Evolutionary conservation across 2,797 vertebrate species (phyloP), one percentile per base, ranked within the genome.

Genomic region (Amblyopsis hoosieri): DNA sequence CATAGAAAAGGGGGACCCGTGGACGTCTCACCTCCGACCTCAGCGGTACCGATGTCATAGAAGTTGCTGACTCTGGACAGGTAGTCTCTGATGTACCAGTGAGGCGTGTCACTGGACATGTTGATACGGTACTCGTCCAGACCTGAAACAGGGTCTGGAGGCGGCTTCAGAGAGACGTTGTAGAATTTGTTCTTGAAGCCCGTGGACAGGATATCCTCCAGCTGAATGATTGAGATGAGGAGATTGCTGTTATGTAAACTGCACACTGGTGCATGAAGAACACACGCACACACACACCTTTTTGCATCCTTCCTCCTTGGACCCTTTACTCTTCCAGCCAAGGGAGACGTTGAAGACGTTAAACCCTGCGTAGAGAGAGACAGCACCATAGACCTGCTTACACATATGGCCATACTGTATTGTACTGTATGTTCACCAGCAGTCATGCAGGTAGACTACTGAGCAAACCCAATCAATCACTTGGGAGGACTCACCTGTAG

Each of bases 181-280:
- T 94, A 94, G 81, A 92, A 95, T 67, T 95, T 95, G 67, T 94
- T 94, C 67, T 90, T 73, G 71, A 95, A 95, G 65, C 93, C 94
- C 51, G 61, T 58, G 0, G 71, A 79, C 62, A 94, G 81, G 50
- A 94, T 90, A 56, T 72, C 31, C 61, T 67, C 57, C 54, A 95
- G 77, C 94, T 94, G 84, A 45, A 47, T 14, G 54, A 45, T 13
- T 12, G 0, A 53, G 3, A 31, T n/a, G 69, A 45, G 46, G 0
- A 42, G 1, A 56, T 46, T 2, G 52, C 53, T 3, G 57, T 8
- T n/a, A 42, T 3, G 13, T 15, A 57, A 7, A 62, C 19, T 15
- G 4, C 57, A 47, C 57, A 5, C 45, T 12, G 23, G 23, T 29
- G 23, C 23, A 29, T 29, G 23, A 29, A 29, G 23, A 29, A 29